Percentiles rank a stretch among this genome's conserved stretches.
These are phyloP conservation scores for Sphaeridia pumilis DNA, from an alignment of 2,888 invertebrate genomes.

Conservation along the genomic window DNA sequence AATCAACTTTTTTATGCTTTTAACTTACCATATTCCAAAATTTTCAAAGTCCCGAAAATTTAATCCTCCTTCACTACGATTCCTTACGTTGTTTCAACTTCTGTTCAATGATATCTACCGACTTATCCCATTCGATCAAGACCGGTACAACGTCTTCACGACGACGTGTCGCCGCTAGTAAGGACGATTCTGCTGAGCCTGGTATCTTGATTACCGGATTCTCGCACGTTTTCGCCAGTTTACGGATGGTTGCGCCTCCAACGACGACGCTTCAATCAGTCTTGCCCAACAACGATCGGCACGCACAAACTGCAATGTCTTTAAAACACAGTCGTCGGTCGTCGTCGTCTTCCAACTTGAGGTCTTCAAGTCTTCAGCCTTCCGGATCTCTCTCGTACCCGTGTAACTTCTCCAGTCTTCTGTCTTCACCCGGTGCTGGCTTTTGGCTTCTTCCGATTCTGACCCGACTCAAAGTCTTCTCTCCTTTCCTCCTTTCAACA, in stretches of 20 bases:
- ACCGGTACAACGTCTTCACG: too few relatives aligned
- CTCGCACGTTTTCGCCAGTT: neutral
- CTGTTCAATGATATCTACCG: neutral
- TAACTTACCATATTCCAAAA: neutral
- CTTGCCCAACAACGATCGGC: neutral
- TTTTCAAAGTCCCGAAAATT: neutral
- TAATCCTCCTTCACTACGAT: neutral
- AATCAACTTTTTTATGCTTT: neutral
- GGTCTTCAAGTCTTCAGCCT: neutral
- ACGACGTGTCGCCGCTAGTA: too few relatives aligned
- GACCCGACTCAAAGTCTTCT: neutral
- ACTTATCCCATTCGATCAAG: conserved; percentile 1
- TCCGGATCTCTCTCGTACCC: neutral
- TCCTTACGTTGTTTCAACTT: neutral
- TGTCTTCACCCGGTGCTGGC: too few relatives aligned
- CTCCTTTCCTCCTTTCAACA: neutral
- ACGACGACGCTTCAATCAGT: neutral
- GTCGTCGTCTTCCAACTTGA: too few relatives aligned
- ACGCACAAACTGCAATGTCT: too few relatives aligned
- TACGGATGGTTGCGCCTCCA: too few relatives aligned
- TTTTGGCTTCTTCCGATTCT: neutral
- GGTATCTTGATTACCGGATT: too few relatives aligned
- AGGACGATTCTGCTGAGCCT: neutral
- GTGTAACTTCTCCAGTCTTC: neutral
- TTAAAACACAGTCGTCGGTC: too few relatives aligned